Percentiles rank a stretch among this genome's conserved stretches.
phyloP scores from a whole-genome alignment of 2,797 vertebrate species.

The Tapera naevia region DNA sequence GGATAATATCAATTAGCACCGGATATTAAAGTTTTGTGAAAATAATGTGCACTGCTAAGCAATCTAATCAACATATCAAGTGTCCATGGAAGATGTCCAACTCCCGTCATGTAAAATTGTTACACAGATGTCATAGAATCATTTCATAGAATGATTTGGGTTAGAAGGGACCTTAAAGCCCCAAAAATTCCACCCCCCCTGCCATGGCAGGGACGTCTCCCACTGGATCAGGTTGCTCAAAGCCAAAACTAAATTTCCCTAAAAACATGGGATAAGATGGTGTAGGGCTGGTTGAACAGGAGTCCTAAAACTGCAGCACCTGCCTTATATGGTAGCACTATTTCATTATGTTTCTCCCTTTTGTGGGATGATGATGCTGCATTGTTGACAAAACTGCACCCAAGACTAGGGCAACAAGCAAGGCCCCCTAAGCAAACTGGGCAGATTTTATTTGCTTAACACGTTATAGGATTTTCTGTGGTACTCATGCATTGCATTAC shows the following conservation, averaged over 20 bases:
- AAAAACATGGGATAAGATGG: fast-evolving
- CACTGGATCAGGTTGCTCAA: no score
- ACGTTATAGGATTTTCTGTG: no score
- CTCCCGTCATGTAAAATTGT: background rate
- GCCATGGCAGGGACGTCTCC: no score
- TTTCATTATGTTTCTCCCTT: background rate
- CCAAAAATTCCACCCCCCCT: no score
- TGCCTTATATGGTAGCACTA: background rate
- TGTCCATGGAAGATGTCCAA: background rate
- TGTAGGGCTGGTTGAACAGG: background rate
- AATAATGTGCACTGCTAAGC: no score
- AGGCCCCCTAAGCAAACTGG: fast-evolving
- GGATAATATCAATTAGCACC: no score
- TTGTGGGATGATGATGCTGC: background rate
- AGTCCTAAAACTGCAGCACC: background rate
- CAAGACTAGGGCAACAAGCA: background rate
- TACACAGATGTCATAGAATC: background rate
- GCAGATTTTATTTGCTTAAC: background rate
- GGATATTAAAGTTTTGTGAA: no score
- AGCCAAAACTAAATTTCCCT: background rate
- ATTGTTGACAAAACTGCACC: background rate
- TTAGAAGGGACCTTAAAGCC: no score
- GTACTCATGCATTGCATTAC: background rate
- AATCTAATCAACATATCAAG: no score
- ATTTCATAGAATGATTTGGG: no score